Conservation (phyloP, 2,797 vertebrate genomes). For the Lerista edwardsae region DNA sequence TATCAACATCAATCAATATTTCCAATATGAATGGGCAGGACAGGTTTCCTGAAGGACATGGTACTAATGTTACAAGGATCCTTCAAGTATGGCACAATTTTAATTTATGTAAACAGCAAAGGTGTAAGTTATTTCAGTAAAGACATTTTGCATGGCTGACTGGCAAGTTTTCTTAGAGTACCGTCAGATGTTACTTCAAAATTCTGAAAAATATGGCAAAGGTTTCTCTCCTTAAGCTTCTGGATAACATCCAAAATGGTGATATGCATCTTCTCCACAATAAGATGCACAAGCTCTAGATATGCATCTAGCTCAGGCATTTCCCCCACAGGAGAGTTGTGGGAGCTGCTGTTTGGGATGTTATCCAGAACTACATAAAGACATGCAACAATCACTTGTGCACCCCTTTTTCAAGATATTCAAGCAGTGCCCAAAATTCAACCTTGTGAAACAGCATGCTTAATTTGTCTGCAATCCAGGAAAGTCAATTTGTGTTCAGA, state of each 20-base stretch:
- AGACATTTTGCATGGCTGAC: slow-evolving; percentile 56
- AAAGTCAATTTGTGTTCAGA: slow-evolving; percentile 1
- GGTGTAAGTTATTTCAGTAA: background rate
- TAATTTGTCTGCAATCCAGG: background rate
- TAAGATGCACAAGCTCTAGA: background rate
- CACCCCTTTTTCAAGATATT: background rate
- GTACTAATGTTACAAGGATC: slow-evolving; percentile 22
- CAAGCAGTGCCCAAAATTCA: background rate
- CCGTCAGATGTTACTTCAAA: background rate
- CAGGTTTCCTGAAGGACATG: slow-evolving; percentile 6
- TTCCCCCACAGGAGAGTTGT: background rate
- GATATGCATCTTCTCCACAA: background rate
- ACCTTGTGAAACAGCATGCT: background rate
- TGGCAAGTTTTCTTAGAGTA: slow-evolving; percentile 52
- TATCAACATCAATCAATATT: background rate
- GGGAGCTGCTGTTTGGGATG: background rate
- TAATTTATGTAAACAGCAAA: background rate
- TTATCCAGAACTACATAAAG: slow-evolving; percentile 12
- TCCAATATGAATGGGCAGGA: background rate
- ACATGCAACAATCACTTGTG: background rate
- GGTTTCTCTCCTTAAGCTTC: background rate
- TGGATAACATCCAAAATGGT: background rate
- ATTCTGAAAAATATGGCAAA: background rate
- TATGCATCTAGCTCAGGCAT: background rate
- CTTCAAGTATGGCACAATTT: background rate